Base-by-base conservation (phyloP, 2,797 vertebrate genomes). In the Enteromius paludinosus region DNA sequence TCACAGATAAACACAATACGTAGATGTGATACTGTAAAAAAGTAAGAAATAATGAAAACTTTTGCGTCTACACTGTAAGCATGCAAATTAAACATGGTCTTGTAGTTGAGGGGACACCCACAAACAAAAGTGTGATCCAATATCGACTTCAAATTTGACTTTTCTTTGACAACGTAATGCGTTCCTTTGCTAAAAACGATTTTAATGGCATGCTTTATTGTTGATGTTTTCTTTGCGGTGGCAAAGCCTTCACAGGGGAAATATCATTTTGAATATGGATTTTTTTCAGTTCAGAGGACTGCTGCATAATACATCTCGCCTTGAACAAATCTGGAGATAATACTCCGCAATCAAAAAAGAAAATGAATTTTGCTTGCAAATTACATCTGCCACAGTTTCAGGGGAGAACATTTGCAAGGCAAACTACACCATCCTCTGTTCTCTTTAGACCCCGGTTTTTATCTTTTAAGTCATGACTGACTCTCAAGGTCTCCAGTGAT, bases 321-420 rank as follows among this genome's bases (percentile, higher is more conserved):
- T 59, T 73, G 62, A 80, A 70, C 82, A 84, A 84, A 79, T 82
- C 62, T 54, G 43, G 54, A 82, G 68, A 82, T 82, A 76, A 65
- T 79, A 59, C 72, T 82, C 54, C 25, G 45, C 74, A 83, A 76
- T 52, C 75, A 78, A 71, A 64, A 23, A 79, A 61, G 75, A 82
- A 82, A 86, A 84, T 85, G 35, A 84, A 79, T 59, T 79, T 72
- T 61, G 64, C 76, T 84, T n/a, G 56, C 71, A 79, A 83, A 80
- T 84, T 52, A 79, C 70, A 73, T 76, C 64, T 38, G 23, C 65
- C 70, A 84, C 17, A 72, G 83, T 81, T 84, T 78, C 83, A 56
- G 52, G 28, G 30, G 76, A 84, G 62, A 79, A n/a, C 20, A 79
- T 79, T 70, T 75, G 64, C 71, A 78, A 80, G 77, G 45, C 43